phyloP scores from a whole-genome alignment of 2,797 vertebrate species.

The Bryconaethiops microstoma region DNA sequence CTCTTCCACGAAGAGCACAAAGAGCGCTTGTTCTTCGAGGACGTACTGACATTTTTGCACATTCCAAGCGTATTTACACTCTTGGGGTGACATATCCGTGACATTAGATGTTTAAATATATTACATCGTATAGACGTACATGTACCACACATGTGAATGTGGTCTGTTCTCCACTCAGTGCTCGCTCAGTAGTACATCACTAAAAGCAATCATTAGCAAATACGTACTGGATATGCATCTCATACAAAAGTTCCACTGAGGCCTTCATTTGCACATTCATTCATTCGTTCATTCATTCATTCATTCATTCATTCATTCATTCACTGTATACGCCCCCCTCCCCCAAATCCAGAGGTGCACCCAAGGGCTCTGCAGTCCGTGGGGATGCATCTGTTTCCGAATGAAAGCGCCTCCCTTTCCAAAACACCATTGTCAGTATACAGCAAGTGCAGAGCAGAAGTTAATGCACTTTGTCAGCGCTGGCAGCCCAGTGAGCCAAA shows the following conservation, averaged over 20 bases:
- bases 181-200: background rate
- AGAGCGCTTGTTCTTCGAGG: background rate
- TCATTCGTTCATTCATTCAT: background rate
- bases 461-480: constrained; percentile 84
- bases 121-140: background rate
- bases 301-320: constrained; percentile 47
- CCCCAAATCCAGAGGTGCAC: constrained; percentile 26
- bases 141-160: background rate
- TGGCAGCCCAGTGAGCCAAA: constrained; percentile 77
- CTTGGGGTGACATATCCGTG: background rate
- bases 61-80: too few species aligned
- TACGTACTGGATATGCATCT: background rate
- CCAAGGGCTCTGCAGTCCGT: constrained; percentile 12
- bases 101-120: background rate
- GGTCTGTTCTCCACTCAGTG: too few species aligned
- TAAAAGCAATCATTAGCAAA: background rate
- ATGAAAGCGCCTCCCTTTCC: constrained; percentile 70
- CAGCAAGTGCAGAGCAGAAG: constrained; percentile 75
- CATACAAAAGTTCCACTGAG: background rate
- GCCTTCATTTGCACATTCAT: background rate
- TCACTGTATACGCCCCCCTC: constrained; percentile 43
- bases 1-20: constrained; percentile 9
- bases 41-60: background rate
- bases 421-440: constrained; percentile 74
- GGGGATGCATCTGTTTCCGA: constrained; percentile 72